Conservation (phyloP, 2,888 invertebrate species). For the Drosophila infuscata region DNA sequence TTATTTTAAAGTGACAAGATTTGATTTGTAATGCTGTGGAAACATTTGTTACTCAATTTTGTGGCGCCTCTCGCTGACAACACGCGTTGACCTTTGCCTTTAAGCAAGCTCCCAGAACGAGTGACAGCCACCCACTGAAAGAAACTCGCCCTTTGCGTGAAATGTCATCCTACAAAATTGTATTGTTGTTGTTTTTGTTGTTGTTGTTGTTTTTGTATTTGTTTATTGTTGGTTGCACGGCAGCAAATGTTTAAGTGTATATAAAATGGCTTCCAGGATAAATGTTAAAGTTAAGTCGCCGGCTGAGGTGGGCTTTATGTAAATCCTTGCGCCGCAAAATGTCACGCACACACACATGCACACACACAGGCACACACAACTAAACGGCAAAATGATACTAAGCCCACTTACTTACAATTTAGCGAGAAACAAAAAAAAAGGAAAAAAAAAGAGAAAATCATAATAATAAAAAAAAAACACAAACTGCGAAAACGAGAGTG, state of each 20-base stretch:
- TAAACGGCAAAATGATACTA: conserved; percentile 77
- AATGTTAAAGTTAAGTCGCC: conserved; percentile 67
- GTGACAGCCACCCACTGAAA: neutral
- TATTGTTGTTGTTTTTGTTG: conserved; percentile 12
- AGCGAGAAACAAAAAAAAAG: conserved; percentile 42
- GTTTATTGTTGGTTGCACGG: conserved; percentile 12
- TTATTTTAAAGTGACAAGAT: neutral
- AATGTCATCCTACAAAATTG: conserved; percentile 23
- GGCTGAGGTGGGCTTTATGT: conserved; percentile 71
- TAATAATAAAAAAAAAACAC: conserved; percentile 46
- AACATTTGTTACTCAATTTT: neutral
- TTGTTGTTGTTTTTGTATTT: neutral
- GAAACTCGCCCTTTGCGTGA: neutral
- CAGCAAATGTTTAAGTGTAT: conserved; percentile 45
- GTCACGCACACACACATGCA: conserved; percentile 38
- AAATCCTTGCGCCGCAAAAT: conserved; percentile 66
- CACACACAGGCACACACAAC: conserved; percentile 29
- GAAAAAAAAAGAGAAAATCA: conserved; percentile 43
- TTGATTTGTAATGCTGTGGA: neutral
- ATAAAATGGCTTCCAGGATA: conserved; percentile 58
- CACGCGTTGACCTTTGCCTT: conserved; percentile 58
- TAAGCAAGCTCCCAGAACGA: neutral
- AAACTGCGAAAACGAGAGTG: conserved; percentile 76
- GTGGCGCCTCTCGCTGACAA: conserved; percentile 3
- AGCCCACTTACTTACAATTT: conserved; percentile 81